These are phyloP conservation scores for Odontocerum albicorne DNA, from an alignment of 2,888 invertebrate species.

Conservation along the genomic window DNA sequence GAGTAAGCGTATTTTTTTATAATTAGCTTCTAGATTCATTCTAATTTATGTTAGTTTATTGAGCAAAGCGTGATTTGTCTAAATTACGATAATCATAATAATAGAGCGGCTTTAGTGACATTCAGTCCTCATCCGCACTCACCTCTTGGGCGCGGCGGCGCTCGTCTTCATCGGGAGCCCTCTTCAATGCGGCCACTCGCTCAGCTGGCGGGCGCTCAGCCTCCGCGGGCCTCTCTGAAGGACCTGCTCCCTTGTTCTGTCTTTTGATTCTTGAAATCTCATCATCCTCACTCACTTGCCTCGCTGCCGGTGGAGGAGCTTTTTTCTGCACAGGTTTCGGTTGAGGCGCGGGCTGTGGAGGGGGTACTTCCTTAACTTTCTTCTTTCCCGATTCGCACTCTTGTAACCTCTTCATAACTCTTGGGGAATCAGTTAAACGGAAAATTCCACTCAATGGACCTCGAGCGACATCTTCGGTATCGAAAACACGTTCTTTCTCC, in stretches of 20 bases:
- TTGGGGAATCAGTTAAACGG: slow-evolving; percentile 81
- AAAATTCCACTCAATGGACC: slow-evolving; percentile 89
- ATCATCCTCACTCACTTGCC: slow-evolving; percentile 87
- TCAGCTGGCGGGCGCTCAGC: slow-evolving; percentile 58
- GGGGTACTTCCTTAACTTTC: slow-evolving; percentile 70
- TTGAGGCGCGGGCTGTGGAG: slow-evolving; percentile 54
- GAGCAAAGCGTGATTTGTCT: slow-evolving; percentile 15
- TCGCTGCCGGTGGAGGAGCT: slow-evolving; percentile 64
- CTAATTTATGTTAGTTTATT: background rate
- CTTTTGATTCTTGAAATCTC: slow-evolving; percentile 86
- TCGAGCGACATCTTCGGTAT: slow-evolving; percentile 86
- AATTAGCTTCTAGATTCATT: background rate
- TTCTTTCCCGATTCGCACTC: slow-evolving; percentile 75
- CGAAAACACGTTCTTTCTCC: slow-evolving; percentile 73
- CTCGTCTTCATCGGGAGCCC: slow-evolving; percentile 60
- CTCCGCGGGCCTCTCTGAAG: slow-evolving; percentile 49
- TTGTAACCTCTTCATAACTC: slow-evolving; percentile 86
- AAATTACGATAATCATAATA: slow-evolving; percentile 7
- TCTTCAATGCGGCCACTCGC: slow-evolving; percentile 53
- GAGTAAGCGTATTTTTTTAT: slow-evolving; percentile 3
- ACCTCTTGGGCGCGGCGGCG: slow-evolving; percentile 75
- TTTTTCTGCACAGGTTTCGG: slow-evolving; percentile 57
- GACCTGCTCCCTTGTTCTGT: slow-evolving; percentile 75
- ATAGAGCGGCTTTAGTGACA: slow-evolving; percentile 1
- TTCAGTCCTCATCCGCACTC: slow-evolving; percentile 64